Base-by-base conservation (phyloP, 2,888 invertebrate species). In the Hirudinaria manillensis region DNA sequence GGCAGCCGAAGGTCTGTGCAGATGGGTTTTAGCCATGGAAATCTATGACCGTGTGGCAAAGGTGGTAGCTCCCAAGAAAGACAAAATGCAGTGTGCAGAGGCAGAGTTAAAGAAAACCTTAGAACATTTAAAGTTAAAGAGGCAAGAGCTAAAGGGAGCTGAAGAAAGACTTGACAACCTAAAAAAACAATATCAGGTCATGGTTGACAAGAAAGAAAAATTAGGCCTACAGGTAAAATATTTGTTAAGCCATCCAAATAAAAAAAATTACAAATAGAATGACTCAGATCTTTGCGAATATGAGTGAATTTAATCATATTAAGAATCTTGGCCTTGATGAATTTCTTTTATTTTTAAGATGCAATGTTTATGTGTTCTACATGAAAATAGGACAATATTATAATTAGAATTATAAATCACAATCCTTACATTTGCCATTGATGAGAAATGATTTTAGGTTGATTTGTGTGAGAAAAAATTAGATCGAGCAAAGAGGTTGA, bases 1-100 rank as follows among this genome's bases (percentile, higher is more conserved):
- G 78, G 97, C 97, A 3, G 96, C 96, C 32, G 94, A 96, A 87
- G 95, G 94, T 74, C 88, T 96, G 32, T 85, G 85, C 78, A 84
- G 83, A 77, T 86, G 86, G 85, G 82, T 85, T 74, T 76, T 82
- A 56, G 85, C 86, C 34, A 84, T 86, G 83, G 86, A 85, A 78
- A 83, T 85, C 66, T 86, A 85, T 71, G 86, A 86, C 79, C 79
- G 84, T 36, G 85, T 86, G 6, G 85, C 84, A 53, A 85, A 85
- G 79, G 75, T 85, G 7, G 85, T 85, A 3, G 86, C 84, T 13
- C 85, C 85, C 2, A 85, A 86, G 81, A 85, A 85, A 77, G 81
- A 80, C 6, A 80, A 81, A 70, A 80, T 85, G 61, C 81, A 81
- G n/a, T 83, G 84, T 77, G 85, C 85, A 10, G 85, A 86, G 77